phyloP scores from a whole-genome alignment of 2,888 invertebrate species.

The Clivina fossor region DNA sequence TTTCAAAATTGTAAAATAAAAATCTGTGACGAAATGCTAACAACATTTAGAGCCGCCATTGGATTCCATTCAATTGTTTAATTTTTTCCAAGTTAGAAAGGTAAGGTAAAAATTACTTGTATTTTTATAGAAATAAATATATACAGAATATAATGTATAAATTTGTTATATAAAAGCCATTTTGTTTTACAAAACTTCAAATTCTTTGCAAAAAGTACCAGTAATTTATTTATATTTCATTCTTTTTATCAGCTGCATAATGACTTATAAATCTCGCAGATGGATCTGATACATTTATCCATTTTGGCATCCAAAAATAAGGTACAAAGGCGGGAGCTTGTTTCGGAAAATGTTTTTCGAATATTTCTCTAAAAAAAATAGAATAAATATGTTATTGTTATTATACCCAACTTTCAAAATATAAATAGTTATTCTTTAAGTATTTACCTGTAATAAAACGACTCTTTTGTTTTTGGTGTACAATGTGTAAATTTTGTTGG shows the following conservation, averaged over 20 bases:
- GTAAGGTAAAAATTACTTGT: background rate
- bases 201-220: background rate
- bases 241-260: conserved; percentile 59
- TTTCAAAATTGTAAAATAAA: too few species aligned
- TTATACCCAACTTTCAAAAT: conserved; percentile 14
- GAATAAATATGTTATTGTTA: conserved; percentile 13
- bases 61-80: too few species aligned
- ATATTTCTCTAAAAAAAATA: conserved; percentile 56
- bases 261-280: conserved; percentile 75
- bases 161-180: background rate
- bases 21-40: too few species aligned
- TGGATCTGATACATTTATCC: conserved; percentile 71
- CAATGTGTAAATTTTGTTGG: conserved; percentile 64
- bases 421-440: conserved; percentile 38
- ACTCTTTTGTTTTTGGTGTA: conserved; percentile 75
- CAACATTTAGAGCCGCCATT: too few species aligned
- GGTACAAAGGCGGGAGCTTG: conserved; percentile 65
- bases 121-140: background rate
- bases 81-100: too few species aligned
- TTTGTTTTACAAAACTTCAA: background rate
- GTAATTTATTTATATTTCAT: too few species aligned
- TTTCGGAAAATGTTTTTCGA: conserved; percentile 66
- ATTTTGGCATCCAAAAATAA: conserved; percentile 79
- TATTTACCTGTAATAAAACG: conserved; percentile 68
- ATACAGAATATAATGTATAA: background rate